A percentile compares a stretch with the other conserved stretches of the same genome.
phyloP scores from a whole-genome alignment of 2,888 invertebrate species.

The Chironomus riparius region DNA sequence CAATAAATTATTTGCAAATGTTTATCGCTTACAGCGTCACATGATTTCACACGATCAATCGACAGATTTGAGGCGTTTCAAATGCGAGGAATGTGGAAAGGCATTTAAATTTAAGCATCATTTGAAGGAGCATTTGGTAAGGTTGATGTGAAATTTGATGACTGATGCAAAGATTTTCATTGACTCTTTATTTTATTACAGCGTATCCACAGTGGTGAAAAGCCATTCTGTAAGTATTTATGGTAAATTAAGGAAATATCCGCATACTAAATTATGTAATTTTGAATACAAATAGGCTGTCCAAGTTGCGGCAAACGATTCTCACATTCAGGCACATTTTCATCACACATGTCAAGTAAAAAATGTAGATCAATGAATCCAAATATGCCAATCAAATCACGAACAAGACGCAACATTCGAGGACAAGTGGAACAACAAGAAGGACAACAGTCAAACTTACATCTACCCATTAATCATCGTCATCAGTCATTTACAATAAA shows the following conservation, averaged over 20 bases:
- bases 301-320: conserved; percentile 23
- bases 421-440: neutral
- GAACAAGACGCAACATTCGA: conserved; percentile 18
- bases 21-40: conserved; percentile 25
- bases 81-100: conserved; percentile 24
- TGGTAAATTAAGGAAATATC: neutral
- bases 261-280: neutral
- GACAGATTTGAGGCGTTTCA: conserved; percentile 16
- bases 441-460: neutral
- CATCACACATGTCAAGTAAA: conserved; percentile 19
- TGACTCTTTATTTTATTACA: neutral
- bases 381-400: conserved; percentile 24
- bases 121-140: conserved; percentile 23
- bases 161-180: neutral
- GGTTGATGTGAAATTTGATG: neutral
- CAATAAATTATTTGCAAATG: conserved; percentile 23
- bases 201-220: conserved; percentile 15
- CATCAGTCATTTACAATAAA: no score
- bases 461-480: conserved; percentile 13
- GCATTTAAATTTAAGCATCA: conserved; percentile 26
- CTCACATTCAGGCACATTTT: conserved; percentile 21
- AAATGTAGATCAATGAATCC: conserved; percentile 26
- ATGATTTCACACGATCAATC: conserved; percentile 23
- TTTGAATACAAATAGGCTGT: neutral
- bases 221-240: conserved; percentile 16